Conservation (phyloP, 2,113 vertebrate species). For the Scartelaos histophorus region DNA sequence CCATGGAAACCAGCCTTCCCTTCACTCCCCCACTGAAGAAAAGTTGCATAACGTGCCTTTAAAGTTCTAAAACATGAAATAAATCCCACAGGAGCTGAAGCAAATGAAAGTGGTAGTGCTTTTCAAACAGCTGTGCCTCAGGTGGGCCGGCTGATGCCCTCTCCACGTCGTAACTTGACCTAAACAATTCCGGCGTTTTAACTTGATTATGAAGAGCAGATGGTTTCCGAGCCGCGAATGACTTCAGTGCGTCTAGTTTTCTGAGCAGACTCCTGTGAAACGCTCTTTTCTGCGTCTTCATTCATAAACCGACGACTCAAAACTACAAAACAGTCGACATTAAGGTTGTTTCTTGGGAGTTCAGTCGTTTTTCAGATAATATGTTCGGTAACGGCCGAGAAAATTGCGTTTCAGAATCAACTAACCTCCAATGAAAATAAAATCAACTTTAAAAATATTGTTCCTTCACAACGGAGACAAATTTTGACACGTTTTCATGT, state of each 20-base stretch:
- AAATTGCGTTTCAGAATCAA: too few species aligned
- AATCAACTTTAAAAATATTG: too few species aligned
- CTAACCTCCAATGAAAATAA: too few species aligned
- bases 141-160: neutral
- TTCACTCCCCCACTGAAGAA: too few species aligned
- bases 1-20: too few species aligned
- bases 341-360: neutral
- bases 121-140: neutral
- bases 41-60: too few species aligned
- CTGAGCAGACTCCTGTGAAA: constrained; percentile 16
- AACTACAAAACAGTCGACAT: neutral
- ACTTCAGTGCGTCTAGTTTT: neutral
- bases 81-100: too few species aligned
- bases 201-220: neutral
- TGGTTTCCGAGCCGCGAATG: neutral
- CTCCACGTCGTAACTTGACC: neutral
- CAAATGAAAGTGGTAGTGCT: neutral
- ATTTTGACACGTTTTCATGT: too few species aligned
- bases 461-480: too few species aligned
- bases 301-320: neutral
- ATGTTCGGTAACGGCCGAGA: too few species aligned
- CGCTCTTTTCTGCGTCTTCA: constrained; percentile 7
- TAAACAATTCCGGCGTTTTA: neutral
- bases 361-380: too few species aligned
- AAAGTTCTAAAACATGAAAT: too few species aligned